Conservation (phyloP, 1,140 invertebrate species). For the Paraescarpia echinospica region DNA sequence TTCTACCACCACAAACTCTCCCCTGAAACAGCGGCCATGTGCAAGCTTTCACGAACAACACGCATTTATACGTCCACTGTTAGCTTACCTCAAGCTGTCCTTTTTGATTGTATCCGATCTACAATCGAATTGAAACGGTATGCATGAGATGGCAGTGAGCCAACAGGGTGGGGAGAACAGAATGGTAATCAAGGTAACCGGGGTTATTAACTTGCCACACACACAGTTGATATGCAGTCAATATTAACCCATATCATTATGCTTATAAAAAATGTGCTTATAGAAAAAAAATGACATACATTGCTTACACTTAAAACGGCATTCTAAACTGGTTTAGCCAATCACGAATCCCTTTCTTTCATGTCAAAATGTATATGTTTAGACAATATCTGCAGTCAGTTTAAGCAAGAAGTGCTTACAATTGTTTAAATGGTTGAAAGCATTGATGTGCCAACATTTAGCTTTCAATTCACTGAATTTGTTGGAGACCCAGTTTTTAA, state of each 20-base stretch:
- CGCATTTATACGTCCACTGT: neutral
- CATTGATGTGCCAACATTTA: too few species aligned
- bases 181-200: neutral
- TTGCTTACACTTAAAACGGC: too few species aligned
- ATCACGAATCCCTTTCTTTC: too few species aligned
- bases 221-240: neutral
- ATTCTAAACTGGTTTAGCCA: too few species aligned
- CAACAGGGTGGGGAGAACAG: neutral
- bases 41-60: neutral
- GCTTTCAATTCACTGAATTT: too few species aligned
- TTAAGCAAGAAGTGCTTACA: too few species aligned
- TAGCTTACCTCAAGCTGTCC: neutral
- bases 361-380: too few species aligned
- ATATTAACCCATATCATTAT: neutral
- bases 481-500: too few species aligned
- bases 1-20: neutral
- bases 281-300: too few species aligned
- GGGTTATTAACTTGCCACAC: neutral
- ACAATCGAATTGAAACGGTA: neutral
- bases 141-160: neutral
- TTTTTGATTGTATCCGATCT: conserved; percentile 1
- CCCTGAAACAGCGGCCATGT: neutral
- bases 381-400: too few species aligned
- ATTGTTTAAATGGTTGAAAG: too few species aligned
- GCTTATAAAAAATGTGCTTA: too few species aligned